Conservation (phyloP, 2,113 vertebrate genomes). For the Cheilinus undulatus region DNA sequence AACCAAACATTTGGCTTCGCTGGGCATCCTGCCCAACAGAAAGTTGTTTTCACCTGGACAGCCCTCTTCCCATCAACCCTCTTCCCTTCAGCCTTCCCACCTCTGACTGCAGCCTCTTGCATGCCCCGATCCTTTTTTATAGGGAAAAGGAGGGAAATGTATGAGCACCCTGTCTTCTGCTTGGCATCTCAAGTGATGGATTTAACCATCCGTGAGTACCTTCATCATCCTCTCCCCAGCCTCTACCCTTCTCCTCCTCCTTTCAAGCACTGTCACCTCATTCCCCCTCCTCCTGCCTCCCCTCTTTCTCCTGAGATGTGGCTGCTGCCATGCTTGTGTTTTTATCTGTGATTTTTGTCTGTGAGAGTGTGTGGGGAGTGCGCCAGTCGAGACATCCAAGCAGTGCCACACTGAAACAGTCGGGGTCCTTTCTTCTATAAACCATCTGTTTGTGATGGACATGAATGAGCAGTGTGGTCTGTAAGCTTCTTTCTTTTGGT, state of each 20-base stretch:
- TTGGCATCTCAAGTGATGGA: slow-evolving; percentile 99
- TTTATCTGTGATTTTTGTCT: slow-evolving; percentile 94
- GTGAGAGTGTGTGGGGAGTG: slow-evolving; percentile 89
- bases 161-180: slow-evolving; percentile 99
- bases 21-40: slow-evolving; percentile 53
- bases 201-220: slow-evolving; percentile 99
- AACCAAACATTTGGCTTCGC: slow-evolving; percentile 51
- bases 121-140: slow-evolving; percentile 99
- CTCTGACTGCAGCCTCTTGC: slow-evolving; percentile 99
- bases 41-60: slow-evolving; percentile 66
- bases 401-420: slow-evolving; percentile 74
- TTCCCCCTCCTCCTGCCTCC: slow-evolving; percentile 83
- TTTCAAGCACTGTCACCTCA: slow-evolving; percentile 80
- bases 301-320: slow-evolving; percentile 64
- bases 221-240: slow-evolving; percentile 89
- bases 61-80: slow-evolving; percentile 79
- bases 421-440: slow-evolving; percentile 87
- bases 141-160: slow-evolving; percentile 99
- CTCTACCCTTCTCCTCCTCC: slow-evolving; percentile 44
- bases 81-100: slow-evolving; percentile 91
- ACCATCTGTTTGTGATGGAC: slow-evolving; percentile 94
- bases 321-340: slow-evolving; percentile 83
- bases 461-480: slow-evolving; percentile 88
- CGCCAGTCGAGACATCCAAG: slow-evolving; percentile 63
- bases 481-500: slow-evolving; percentile 94